Evolutionary conservation across 2,888 invertebrate species (phyloP).

Genomic region (Theretra japonica): DNA sequence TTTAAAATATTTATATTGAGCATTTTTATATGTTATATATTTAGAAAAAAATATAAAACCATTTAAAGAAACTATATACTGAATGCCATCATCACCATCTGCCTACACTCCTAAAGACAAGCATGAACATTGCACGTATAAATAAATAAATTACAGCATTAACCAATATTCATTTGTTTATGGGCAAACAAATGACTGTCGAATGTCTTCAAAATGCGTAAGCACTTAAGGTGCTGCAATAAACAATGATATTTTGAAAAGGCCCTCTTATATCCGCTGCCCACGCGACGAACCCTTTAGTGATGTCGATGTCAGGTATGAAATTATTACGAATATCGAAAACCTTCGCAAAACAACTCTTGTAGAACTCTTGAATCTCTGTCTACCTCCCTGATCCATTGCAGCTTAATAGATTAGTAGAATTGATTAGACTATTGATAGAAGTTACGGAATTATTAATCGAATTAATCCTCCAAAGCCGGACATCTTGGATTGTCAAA

Average conservation of each 20-base stretch:
- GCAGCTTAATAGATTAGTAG: too few relatives aligned
- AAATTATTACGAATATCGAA: not conserved
- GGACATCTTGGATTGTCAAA: too few relatives aligned
- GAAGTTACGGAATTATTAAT: too few relatives aligned
- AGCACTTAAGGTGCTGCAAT: slow-evolving; percentile 1
- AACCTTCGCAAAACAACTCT: not conserved
- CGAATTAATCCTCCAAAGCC: too few relatives aligned
- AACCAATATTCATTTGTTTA: slow-evolving; percentile 4
- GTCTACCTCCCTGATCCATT: too few relatives aligned
- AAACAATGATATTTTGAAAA: slow-evolving; percentile 9
- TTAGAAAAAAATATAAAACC: too few relatives aligned
- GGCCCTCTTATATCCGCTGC: slow-evolving; percentile 1
- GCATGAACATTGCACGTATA: not conserved
- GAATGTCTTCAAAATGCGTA: not conserved
- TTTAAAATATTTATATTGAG: too few relatives aligned
- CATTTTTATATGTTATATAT: too few relatives aligned
- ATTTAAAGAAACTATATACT: too few relatives aligned
- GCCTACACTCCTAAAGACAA: not conserved
- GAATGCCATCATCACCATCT: too few relatives aligned
- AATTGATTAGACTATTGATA: too few relatives aligned
- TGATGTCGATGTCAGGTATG: not conserved
- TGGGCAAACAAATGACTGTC: not conserved
- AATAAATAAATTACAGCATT: not conserved
- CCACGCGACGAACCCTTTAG: slow-evolving; percentile 8
- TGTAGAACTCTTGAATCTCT: too few relatives aligned